Conservation (phyloP, 2,888 invertebrate genomes). For the Neoscelio sp. region DNA sequence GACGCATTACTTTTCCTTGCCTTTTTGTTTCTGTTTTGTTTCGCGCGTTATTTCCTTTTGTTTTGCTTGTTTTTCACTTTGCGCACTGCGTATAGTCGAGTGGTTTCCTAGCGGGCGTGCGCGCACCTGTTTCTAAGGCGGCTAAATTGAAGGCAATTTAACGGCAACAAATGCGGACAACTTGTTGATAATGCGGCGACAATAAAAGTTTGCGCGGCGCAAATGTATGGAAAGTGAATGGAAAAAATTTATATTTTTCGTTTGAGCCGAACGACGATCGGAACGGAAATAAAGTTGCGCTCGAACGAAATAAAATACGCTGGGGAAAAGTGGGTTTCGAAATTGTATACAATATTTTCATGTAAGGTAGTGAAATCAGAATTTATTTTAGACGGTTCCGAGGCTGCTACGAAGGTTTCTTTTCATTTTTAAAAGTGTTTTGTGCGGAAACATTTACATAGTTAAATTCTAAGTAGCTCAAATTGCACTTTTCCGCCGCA, state of each 20-base stretch:
- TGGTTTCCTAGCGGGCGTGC: slow-evolving; percentile 37
- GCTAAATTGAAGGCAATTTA: slow-evolving; percentile 49
- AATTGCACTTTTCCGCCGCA: too few species aligned
- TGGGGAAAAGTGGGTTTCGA: not conserved
- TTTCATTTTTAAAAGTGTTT: not conserved
- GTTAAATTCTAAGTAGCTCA: not conserved
- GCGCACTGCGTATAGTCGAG: slow-evolving; percentile 53
- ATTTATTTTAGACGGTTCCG: too few species aligned
- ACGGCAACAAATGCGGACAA: slow-evolving; percentile 40
- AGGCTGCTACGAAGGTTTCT: not conserved
- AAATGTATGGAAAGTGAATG: not conserved
- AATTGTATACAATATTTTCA: too few species aligned
- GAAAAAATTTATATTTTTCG: slow-evolving; percentile 13
- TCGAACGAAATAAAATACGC: slow-evolving; percentile 7
- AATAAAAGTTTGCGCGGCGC: slow-evolving; percentile 38
- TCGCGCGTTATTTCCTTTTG: slow-evolving; percentile 23
- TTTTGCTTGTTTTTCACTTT: slow-evolving; percentile 30
- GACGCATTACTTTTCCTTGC: slow-evolving; percentile 43
- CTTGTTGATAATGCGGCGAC: slow-evolving; percentile 50
- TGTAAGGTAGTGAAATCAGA: too few species aligned
- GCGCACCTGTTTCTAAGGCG: slow-evolving; percentile 28
- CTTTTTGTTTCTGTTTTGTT: slow-evolving; percentile 38
- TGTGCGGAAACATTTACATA: not conserved
- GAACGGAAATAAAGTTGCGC: slow-evolving; percentile 18
- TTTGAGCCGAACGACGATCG: slow-evolving; percentile 1